These are phyloP conservation scores for Falco peregrinus DNA, from an alignment of 2,797 vertebrate genomes.

Conservation along the genomic window DNA sequence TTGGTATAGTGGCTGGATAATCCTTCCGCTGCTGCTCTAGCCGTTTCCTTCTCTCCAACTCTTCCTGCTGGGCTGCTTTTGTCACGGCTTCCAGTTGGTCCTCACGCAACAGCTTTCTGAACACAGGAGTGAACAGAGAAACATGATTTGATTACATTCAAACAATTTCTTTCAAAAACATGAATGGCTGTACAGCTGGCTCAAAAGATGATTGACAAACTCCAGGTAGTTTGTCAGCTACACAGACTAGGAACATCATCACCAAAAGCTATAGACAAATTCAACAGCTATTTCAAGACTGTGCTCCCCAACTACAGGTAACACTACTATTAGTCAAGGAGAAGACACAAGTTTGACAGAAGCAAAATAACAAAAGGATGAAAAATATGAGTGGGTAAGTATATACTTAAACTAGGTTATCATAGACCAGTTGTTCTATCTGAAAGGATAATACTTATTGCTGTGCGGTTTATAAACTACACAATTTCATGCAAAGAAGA, in stretches of 20 bases:
- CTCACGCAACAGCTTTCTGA: slow-evolving; percentile 94
- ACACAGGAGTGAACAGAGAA: background rate
- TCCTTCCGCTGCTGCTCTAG: slow-evolving; percentile 97
- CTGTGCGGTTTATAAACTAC: background rate
- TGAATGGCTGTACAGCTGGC: background rate
- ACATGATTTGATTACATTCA: background rate
- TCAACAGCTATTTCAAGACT: background rate
- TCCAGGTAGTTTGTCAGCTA: background rate
- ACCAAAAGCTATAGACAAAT: background rate
- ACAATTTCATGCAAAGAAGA: background rate
- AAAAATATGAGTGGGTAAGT: background rate
- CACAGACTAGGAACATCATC: background rate
- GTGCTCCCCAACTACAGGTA: background rate
- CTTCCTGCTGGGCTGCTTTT: slow-evolving; percentile 97
- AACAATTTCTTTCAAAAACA: background rate
- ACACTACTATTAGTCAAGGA: background rate
- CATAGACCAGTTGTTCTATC: background rate
- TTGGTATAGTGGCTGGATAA: slow-evolving; percentile 82
- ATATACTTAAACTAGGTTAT: background rate
- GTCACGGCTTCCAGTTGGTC: slow-evolving; percentile 97
- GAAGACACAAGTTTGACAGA: background rate
- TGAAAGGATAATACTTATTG: background rate
- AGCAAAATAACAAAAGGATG: background rate
- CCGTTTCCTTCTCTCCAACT: slow-evolving; percentile 93
- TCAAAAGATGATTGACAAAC: background rate